Evolutionary conservation across 2,797 vertebrate genomes (phyloP), one percentile per base, ranked within the genome.

Genomic region (Hypotaenidia philippensis): DNA sequence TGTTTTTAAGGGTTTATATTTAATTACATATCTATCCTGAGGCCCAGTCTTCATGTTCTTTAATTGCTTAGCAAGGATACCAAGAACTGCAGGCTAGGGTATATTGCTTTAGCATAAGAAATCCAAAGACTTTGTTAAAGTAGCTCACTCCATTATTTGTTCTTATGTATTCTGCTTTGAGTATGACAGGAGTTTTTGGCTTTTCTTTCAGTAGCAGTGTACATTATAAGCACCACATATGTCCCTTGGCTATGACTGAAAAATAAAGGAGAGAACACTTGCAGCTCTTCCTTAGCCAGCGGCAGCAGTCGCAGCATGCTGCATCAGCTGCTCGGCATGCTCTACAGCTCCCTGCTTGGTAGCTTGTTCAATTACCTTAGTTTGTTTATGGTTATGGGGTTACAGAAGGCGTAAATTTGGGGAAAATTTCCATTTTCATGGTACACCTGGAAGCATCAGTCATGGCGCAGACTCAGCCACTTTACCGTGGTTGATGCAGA

Each of bases 1-100:
- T 70, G 32, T 36, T 60, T 80, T 83, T 83, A 32, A 85, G 74
- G 64, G 61, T 84, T 95, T 74, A 12, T 89, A 23, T 80, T 87
- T 89, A 89, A 85, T 85, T 92, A 71, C 23, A 3, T 56, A 17
- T 78, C 11, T 93, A 13, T 83, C 88, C 87, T 50, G 76, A 68
- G 82, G 84, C 75, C 31, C 26, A 52, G 32, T 41, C 36, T 5
- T 83, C 75, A 57, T 53, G 47, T 87, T 75, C 78, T 82, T 53
- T 85, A 36, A 50, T 45, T 65, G 44, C 57, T 89, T 91, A 68
- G 56, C 29, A 63, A 92, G 87, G 49, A 23, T 70, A 59, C 68
- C 25, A 80, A 80, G 40, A 85, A 71, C 84, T 91, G 44, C 68
- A 85, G 69, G 79, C 55, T 38, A 64, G 63, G 64, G n/a, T 32